phyloP scores from a whole-genome alignment of 2,113 vertebrate genomes.

The Microtus pennsylvanicus region DNA sequence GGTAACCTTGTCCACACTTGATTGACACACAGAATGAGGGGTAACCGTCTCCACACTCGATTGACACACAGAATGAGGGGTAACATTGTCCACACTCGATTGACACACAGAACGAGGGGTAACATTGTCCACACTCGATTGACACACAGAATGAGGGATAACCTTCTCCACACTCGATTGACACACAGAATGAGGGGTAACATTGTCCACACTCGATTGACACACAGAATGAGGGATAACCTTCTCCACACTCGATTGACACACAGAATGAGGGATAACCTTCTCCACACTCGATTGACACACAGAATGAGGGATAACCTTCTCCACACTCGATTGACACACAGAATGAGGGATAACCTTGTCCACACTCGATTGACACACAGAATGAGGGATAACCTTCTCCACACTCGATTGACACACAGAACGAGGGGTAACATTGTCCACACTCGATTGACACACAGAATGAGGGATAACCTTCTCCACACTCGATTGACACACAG shows the following conservation, averaged over 20 bases:
- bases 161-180: not conserved
- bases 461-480: too few relatives aligned
- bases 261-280: too few relatives aligned
- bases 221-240: too few relatives aligned
- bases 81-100: not conserved
- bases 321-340: not conserved
- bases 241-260: not conserved
- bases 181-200: too few relatives aligned
- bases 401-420: not conserved
- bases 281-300: not conserved
- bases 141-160: too few relatives aligned
- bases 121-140: not conserved
- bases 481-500: not conserved
- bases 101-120: accelerated
- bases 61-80: accelerated
- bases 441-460: not conserved
- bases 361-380: too few relatives aligned
- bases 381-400: too few relatives aligned
- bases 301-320: too few relatives aligned
- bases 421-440: too few relatives aligned
- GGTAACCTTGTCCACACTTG: not conserved
- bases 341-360: too few relatives aligned
- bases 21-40: accelerated
- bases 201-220: not conserved
- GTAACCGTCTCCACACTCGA: not conserved